Percentiles rank a stretch among this genome's conserved stretches.
These are phyloP conservation scores for Axea sp. DNA, from an alignment of 2,888 invertebrate species.

Conservation along the genomic window DNA sequence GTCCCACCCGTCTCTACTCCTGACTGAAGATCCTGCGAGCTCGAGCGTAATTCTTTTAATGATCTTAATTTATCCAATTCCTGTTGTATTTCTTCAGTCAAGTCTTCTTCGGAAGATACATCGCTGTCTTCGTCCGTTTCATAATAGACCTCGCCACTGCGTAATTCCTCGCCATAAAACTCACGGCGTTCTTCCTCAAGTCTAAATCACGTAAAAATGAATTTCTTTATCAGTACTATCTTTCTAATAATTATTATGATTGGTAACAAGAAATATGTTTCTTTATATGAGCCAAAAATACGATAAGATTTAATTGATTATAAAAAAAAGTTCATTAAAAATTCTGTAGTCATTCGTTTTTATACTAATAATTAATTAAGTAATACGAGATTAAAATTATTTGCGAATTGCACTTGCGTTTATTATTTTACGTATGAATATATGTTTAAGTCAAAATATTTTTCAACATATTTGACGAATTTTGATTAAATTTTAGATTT, in stretches of 20 bases:
- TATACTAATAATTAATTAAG: no score
- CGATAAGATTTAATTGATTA: no score
- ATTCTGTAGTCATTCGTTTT: no score
- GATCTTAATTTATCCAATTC: constrained; percentile 61
- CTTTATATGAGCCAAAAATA: no score
- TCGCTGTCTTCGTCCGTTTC: constrained; percentile 64
- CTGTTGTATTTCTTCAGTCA: constrained; percentile 59
- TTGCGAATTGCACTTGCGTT: no score
- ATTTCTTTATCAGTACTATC: background rate
- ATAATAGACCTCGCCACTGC: constrained; percentile 65
- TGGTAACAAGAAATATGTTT: background rate
- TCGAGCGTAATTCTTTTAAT: constrained; percentile 39
- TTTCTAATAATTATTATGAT: background rate
- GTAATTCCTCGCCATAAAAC: constrained; percentile 65
- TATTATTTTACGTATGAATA: no score
- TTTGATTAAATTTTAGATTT: no score
- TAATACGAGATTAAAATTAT: no score
- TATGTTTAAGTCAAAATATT: no score
- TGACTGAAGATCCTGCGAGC: constrained; percentile 3
- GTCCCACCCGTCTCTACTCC: background rate
- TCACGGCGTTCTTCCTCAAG: constrained; percentile 67
- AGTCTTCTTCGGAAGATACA: constrained; percentile 57
- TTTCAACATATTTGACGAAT: no score
- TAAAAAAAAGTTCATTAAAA: no score
- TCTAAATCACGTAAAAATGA: constrained; percentile 59